Evolutionary conservation across 2,113 vertebrate genomes (phyloP).

Genomic region (Naja naja): DNA sequence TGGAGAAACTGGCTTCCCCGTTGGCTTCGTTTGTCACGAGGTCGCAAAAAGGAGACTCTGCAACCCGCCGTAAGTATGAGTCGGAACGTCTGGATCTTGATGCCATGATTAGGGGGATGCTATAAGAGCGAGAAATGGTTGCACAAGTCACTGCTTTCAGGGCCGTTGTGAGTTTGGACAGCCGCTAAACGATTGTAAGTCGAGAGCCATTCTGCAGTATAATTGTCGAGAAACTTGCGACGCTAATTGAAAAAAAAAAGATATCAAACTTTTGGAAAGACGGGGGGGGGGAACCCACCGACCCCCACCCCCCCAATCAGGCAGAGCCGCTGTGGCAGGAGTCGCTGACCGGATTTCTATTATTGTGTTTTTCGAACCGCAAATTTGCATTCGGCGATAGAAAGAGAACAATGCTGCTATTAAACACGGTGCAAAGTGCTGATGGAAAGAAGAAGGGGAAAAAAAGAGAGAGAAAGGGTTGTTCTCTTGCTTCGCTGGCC

Average conservation of each 20-base stretch:
- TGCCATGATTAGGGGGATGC: too few relatives aligned
- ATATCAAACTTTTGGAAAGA: background rate
- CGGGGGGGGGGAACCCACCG: rapidly evolving
- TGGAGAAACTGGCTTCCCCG: too few relatives aligned
- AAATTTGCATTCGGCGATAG: background rate
- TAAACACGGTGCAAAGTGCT: background rate
- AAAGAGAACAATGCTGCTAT: background rate
- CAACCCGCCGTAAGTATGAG: too few relatives aligned
- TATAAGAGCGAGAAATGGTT: too few relatives aligned
- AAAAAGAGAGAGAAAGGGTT: too few relatives aligned
- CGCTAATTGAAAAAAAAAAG: too few relatives aligned
- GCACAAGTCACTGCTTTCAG: background rate
- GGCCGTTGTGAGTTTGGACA: background rate
- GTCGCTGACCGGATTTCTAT: background rate
- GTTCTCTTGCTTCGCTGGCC: background rate
- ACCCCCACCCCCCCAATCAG: background rate
- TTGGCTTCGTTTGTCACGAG: too few relatives aligned
- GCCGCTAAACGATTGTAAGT: background rate
- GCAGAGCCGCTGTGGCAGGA: rapidly evolving
- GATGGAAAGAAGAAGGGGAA: background rate
- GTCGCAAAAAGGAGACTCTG: too few relatives aligned
- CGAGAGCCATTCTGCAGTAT: background rate
- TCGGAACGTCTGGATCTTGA: too few relatives aligned
- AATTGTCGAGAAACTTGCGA: background rate
- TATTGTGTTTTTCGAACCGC: background rate